These are phyloP conservation scores for Tautogolabrus adspersus DNA, from an alignment of 2,113 vertebrate genomes.

Conservation along the genomic window DNA sequence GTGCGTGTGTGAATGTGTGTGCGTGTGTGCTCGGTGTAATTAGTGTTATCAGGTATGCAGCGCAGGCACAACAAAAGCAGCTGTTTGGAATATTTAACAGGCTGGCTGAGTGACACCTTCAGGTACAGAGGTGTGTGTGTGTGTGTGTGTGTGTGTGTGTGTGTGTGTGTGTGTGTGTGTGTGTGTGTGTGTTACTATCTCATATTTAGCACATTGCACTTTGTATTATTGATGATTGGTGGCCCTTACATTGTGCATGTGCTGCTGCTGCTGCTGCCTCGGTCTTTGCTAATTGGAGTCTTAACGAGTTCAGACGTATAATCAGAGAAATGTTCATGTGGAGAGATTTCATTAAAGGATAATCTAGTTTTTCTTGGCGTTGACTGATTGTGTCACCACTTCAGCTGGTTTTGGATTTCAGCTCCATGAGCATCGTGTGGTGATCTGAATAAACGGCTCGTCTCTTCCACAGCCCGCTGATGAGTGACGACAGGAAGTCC, in stretches of 20 bases:
- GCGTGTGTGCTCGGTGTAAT: conserved; percentile 22
- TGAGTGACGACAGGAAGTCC: no score
- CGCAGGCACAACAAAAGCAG: conserved; percentile 12
- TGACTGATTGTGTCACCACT: background rate
- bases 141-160: no score
- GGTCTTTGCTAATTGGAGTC: background rate
- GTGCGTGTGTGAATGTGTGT: background rate
- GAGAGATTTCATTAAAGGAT: no score
- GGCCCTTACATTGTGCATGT: background rate
- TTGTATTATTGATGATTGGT: background rate
- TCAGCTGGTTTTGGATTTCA: background rate
- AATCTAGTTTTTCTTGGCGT: no score
- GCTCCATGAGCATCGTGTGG: no score
- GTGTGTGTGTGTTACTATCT: background rate
- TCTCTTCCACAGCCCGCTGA: no score
- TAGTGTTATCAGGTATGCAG: conserved; percentile 44
- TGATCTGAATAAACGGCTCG: background rate
- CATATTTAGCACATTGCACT: background rate
- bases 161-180: no score
- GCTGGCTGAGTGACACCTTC: conserved; percentile 17
- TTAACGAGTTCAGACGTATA: background rate
- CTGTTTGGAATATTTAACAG: conserved; percentile 42
- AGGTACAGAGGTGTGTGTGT: background rate
- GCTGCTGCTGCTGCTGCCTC: background rate
- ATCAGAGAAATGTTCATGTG: no score